phyloP scores from a whole-genome alignment of 2,888 invertebrate species.

The Ornithoptera alexandrae region DNA sequence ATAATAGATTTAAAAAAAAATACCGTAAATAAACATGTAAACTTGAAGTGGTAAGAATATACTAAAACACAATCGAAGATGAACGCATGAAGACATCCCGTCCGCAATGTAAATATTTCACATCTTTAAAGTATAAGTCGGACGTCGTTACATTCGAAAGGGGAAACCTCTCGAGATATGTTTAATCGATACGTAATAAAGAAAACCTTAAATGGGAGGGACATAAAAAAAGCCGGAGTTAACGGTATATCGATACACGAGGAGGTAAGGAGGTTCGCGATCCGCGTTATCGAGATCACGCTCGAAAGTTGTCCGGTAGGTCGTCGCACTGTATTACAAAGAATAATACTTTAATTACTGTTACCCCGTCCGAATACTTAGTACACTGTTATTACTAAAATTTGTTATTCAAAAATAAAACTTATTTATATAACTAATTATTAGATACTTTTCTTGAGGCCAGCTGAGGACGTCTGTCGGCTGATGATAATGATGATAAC shows the following conservation, averaged over 20 bases:
- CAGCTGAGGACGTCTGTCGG: too few species aligned
- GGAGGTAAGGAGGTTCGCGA: conserved; percentile 15
- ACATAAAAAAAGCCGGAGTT: conserved; percentile 10
- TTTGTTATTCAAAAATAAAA: too few species aligned
- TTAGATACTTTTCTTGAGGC: too few species aligned
- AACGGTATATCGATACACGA: conserved; percentile 18
- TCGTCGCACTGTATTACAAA: conserved; percentile 5
- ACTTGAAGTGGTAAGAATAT: neutral
- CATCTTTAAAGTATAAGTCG: conserved; percentile 10
- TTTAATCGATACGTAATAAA: conserved; percentile 27
- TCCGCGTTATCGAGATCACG: conserved; percentile 10
- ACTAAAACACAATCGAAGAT: neutral
- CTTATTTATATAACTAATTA: too few species aligned
- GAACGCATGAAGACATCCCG: neutral
- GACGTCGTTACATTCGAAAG: conserved; percentile 25
- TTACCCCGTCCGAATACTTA: neutral
- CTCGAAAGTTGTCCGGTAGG: conserved; percentile 25
- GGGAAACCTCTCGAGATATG: conserved; percentile 21
- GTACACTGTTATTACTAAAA: neutral
- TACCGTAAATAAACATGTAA: conserved; percentile 12
- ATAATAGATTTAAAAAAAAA: conserved; percentile 43
- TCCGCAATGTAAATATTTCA: conserved; percentile 1
- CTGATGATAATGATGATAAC: too few species aligned
- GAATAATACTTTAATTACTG: conserved; percentile 1
- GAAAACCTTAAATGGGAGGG: conserved; percentile 23